These are phyloP conservation scores for Leptopilina boulardi DNA, from an alignment of 1,140 invertebrate species.

Conservation along the genomic window DNA sequence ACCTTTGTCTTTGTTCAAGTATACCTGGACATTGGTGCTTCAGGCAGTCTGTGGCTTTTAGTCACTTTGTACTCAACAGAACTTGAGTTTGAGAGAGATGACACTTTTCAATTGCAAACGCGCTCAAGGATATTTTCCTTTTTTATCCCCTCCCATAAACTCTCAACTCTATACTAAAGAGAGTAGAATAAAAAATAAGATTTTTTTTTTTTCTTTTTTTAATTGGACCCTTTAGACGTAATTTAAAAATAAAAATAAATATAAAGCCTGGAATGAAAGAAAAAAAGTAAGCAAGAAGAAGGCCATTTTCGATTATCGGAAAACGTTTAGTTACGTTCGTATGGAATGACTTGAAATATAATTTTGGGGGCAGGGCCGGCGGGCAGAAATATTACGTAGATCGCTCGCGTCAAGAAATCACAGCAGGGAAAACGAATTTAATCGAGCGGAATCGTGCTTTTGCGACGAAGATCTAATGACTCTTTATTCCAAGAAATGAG, in stretches of 20 bases:
- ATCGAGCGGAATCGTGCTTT: constrained; percentile 21
- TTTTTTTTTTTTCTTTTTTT: not conserved
- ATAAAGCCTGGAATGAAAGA: not conserved
- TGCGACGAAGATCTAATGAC: not conserved
- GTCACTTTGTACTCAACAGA: constrained; percentile 12
- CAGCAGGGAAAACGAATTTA: constrained; percentile 28
- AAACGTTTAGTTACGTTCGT: constrained; percentile 36
- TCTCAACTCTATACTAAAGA: not conserved
- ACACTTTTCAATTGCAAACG: constrained; percentile 36
- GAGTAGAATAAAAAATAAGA: not conserved
- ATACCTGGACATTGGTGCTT: constrained; percentile 30
- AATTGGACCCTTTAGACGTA: not conserved
- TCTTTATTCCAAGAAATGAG: constrained; percentile 17
- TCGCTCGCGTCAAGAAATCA: constrained; percentile 9
- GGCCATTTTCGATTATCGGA: constrained; percentile 36
- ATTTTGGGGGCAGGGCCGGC: constrained; percentile 15
- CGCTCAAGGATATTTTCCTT: constrained; percentile 28
- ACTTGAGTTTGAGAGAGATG: not conserved
- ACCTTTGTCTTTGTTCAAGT: constrained; percentile 16
- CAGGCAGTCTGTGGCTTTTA: constrained; percentile 16
- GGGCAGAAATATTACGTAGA: constrained; percentile 20
- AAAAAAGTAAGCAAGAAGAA: not conserved
- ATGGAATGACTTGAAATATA: constrained; percentile 29
- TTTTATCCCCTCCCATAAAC: not conserved
- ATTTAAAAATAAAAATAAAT: not conserved